Conservation (phyloP, 2,113 vertebrate genomes). For the Callorhinus ursinus region DNA sequence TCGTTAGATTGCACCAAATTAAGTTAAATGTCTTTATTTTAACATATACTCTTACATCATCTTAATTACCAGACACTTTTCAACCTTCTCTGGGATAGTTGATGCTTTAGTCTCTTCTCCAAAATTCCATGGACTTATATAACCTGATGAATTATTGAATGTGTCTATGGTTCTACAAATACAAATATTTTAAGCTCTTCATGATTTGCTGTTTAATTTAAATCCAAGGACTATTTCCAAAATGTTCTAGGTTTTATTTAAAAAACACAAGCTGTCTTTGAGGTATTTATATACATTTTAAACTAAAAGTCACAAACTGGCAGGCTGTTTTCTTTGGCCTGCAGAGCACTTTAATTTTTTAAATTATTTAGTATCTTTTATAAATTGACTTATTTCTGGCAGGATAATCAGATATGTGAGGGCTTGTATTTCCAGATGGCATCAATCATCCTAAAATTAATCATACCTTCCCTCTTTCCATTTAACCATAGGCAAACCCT, state of each 20-base stretch:
- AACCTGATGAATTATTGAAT: conserved; percentile 22
- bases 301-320: conserved; percentile 56
- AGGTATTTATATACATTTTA: conserved; percentile 67
- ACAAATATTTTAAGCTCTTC: conserved; percentile 59
- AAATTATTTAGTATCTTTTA: conserved; percentile 7
- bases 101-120: conserved; percentile 23
- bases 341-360: conserved; percentile 25
- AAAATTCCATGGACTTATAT: conserved; percentile 35
- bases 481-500: neutral
- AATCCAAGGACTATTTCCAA: conserved; percentile 60
- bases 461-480: neutral
- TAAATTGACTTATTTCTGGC: conserved; percentile 2
- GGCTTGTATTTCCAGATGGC: neutral
- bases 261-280: conserved; percentile 65
- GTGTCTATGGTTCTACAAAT: conserved; percentile 10
- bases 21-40: neutral
- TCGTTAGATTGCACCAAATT: neutral
- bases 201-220: conserved; percentile 47
- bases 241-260: conserved; percentile 67
- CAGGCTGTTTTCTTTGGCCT: conserved; percentile 55
- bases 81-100: neutral
- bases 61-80: neutral
- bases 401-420: neutral
- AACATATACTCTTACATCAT: neutral
- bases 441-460: neutral